These are phyloP conservation scores for Diadegma fenestrale DNA, from an alignment of 2,888 invertebrate species.

Conservation along the genomic window DNA sequence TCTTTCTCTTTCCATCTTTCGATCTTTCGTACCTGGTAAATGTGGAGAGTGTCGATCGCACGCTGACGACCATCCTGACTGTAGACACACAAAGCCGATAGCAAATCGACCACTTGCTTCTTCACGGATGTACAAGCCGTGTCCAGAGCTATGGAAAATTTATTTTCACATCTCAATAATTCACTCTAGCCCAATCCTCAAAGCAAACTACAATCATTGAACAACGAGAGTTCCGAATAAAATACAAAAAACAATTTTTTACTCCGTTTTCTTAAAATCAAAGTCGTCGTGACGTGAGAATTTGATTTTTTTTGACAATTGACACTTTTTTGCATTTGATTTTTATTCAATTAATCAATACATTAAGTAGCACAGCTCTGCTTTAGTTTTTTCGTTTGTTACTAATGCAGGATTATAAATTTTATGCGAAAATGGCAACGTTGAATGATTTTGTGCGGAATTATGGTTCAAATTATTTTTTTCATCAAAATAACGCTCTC, in stretches of 20 bases:
- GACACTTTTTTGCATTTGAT: too few relatives aligned
- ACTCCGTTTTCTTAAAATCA: neutral
- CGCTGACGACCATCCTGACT: slow-evolving; percentile 95
- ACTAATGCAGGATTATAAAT: neutral
- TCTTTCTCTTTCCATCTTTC: slow-evolving; percentile 9
- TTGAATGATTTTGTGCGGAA: neutral
- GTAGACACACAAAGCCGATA: slow-evolving; percentile 97
- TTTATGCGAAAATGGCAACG: neutral
- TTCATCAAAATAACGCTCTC: neutral
- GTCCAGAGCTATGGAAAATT: slow-evolving; percentile 91
- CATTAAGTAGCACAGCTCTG: neutral
- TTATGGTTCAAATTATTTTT: neutral
- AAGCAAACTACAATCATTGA: neutral
- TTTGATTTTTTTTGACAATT: neutral
- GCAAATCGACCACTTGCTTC: slow-evolving; percentile 98
- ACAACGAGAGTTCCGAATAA: neutral
- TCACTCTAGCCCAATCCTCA: neutral
- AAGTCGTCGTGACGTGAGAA: neutral
- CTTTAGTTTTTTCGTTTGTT: neutral
- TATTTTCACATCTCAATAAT: neutral
- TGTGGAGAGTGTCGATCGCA: slow-evolving; percentile 95
- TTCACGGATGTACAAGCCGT: slow-evolving; percentile 96
- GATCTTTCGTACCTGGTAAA: slow-evolving; percentile 91
- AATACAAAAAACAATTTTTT: neutral
- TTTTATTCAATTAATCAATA: neutral